Evolutionary conservation across 2,113 vertebrate species (phyloP), one percentile per base, ranked within the genome.

Genomic region (Corythornis madagascariensis): DNA sequence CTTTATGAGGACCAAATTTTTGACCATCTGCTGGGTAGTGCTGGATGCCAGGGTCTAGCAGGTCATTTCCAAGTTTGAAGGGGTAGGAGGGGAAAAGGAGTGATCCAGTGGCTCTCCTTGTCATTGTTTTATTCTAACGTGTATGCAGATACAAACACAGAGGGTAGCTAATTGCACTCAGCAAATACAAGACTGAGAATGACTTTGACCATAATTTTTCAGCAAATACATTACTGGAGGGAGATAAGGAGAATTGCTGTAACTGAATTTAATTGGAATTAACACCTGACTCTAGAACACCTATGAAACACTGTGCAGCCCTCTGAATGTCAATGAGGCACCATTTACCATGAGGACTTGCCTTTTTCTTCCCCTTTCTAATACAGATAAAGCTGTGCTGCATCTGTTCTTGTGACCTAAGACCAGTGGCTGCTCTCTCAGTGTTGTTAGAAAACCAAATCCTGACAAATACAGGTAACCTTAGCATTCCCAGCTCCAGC

Each of bases 21-120:
- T 70, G 24, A 14, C 42, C 19, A 59, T 59, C 38, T 73, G 8
- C 16, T 70, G 55, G 73, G 22, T 22, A 47, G 16, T 19, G 25
- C 16, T 77, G 50, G 35, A 45, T 77, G n/a, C 15, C 42, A 80
- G 45, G 10, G 24, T 59, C 29, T 60, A 69, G 22, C 29, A 47
- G 17, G 26, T 16, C 7, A 52, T 86, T 83, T 73, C 28, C 19
- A 66, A 7, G 48, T 66, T 50, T 77, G 10, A 87, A 84, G 42
- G 6, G 6, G 2, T 10, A 3, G 3, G 4, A 4, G 2, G 2
- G 18, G 6, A 4, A 40, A 21, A 64, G 16, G 16, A 74, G 6
- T 22, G n/a, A 81, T 29, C 17, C 16, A 13, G 14, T 35, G 18
- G 66, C 6, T 57, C 3, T 2, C 20, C 72, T 13, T 82, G 20